phyloP scores from a whole-genome alignment of 1,140 invertebrate species.

The Melanaphis sacchari region DNA sequence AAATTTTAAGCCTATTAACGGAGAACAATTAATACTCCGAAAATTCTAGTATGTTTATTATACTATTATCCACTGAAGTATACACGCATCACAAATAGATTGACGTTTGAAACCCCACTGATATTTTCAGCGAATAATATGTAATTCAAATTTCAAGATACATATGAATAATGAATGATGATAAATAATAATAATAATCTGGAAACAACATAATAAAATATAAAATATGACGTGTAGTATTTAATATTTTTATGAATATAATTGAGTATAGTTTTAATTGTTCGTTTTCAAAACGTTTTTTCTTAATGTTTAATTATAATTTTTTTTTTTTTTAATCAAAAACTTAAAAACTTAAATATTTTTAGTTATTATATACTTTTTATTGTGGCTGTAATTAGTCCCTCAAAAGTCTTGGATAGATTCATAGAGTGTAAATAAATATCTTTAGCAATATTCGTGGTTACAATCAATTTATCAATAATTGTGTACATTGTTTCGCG shows the following conservation, averaged over 20 bases:
- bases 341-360: neutral
- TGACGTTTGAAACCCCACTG: neutral
- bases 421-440: neutral
- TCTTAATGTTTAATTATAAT: neutral
- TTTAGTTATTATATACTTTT: neutral
- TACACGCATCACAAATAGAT: neutral
- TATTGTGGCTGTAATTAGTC: neutral
- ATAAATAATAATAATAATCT: neutral
- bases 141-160: neutral
- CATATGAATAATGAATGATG: neutral
- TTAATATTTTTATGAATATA: neutral
- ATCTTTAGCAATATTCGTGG: neutral
- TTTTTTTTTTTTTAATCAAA: neutral
- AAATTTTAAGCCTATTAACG: neutral
- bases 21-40: neutral
- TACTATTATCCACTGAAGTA: neutral
- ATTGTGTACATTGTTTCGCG: neutral
- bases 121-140: neutral
- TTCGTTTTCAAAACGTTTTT: neutral
- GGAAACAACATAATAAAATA: neutral
- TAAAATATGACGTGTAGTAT: neutral
- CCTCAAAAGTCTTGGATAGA: neutral
- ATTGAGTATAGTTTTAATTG: neutral
- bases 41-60: neutral
- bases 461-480: neutral